Evolutionary conservation across 2,797 vertebrate genomes (phyloP), one percentile per base, ranked within the genome.

Genomic region (Enteromius radiatus): DNA sequence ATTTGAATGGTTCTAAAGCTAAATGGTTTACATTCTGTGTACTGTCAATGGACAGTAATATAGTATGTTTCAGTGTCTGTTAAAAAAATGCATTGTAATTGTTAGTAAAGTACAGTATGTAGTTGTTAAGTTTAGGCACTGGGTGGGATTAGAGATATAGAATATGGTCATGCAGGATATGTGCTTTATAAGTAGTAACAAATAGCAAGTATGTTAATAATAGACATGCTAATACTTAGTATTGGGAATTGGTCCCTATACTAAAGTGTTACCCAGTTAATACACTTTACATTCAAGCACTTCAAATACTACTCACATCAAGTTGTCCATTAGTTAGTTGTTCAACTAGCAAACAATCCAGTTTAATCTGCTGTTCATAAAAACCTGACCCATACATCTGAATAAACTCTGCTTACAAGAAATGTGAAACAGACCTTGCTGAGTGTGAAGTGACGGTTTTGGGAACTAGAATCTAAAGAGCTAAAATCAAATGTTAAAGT

Each of bases 391-490:
- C 8, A 70, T 45, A 70, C 68, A 2, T 17, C 31, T 68, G n/a
- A 68, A 71, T 17, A 33, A 38, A 43, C 6, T 15, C 68, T 3
- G 7, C 23, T 21, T 63, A 14, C 14, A 8, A 19, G 38, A 8
- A 78, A 80, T 28, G 28, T 33, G 56, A 23, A 67, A 54, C 31
- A 59, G 38, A 36, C 70, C 73, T 45, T n/a, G 71, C 26, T 74
- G 52, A 26, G 41, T 78, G 64, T 77, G 77, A 80, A 80, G 65
- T 59, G 56, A 23, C 41, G 76, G 67, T 43, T 81, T 83, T 59
- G 17, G 59, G 49, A 41, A 43, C 3, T 28, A 43, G 36, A 63
- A 31, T 79, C 36, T 68, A 31, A 67, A 56, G 26, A 33, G 49
- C 61, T 11, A 43, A 9, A 73, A 73, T 45, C 23, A 65, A 23